Percentiles rank a stretch among this genome's conserved stretches.
phyloP scores from a whole-genome alignment of 2,797 vertebrate species.

The Phoxinus dragarum region DNA sequence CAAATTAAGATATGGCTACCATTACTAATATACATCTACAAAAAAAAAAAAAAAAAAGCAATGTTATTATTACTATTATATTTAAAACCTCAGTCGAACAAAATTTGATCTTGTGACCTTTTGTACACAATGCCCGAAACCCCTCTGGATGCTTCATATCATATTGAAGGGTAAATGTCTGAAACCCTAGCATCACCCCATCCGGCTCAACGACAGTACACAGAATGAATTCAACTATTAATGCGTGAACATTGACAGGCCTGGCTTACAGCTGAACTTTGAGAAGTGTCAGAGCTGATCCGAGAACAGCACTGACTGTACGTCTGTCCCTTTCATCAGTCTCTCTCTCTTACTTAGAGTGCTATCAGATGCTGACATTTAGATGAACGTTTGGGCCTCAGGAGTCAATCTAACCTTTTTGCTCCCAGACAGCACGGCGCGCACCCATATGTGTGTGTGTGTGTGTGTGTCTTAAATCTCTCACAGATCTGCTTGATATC shows the following conservation, averaged over 20 bases:
- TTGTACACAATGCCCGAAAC: background rate
- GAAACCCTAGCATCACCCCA: background rate
- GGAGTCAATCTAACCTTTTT: conserved; percentile 51
- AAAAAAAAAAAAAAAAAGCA: background rate
- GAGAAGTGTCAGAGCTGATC: conserved; percentile 12
- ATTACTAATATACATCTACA: background rate
- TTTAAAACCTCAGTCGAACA: background rate
- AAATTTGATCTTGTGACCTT: background rate
- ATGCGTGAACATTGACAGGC: background rate
- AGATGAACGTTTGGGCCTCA: conserved; percentile 46
- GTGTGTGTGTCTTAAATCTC: conserved; percentile 13
- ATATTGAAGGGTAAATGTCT: background rate
- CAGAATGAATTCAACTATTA: background rate
- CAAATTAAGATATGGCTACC: background rate
- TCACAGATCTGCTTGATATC: conserved; percentile 22
- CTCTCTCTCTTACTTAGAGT: conserved; percentile 35
- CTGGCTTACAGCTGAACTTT: background rate
- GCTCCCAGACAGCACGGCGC: background rate
- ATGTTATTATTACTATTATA: background rate
- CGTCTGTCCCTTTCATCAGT: background rate
- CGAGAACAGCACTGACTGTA: background rate
- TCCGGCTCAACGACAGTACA: background rate
- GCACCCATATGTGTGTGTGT: background rate
- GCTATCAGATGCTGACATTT: conserved; percentile 55
- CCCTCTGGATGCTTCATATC: background rate